Percentiles rank a stretch among this genome's conserved stretches.
Conservation (phyloP, 2,888 invertebrate species). For the Neuroscelio doddi region DNA sequence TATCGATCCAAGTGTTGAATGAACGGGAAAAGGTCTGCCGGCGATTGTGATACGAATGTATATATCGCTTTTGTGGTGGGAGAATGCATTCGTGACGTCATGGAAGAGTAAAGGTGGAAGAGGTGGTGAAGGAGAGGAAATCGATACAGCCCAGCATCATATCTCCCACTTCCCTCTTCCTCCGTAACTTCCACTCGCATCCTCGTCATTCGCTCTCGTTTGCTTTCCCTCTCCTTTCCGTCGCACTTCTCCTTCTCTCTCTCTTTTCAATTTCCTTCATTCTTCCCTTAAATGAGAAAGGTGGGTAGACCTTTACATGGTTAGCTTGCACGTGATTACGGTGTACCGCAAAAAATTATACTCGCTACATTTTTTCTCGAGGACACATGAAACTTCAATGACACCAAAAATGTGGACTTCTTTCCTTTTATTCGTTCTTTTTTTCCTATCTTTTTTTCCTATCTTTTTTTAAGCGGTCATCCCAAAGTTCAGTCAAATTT, state of each 20-base stretch:
- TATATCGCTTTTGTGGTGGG: constrained; percentile 43
- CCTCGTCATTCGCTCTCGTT: constrained; percentile 34
- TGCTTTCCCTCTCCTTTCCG: constrained; percentile 29
- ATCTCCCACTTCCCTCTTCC: constrained; percentile 45
- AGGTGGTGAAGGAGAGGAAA: constrained; percentile 54
- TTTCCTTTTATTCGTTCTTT: too few species aligned
- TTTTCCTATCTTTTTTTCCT: too few species aligned
- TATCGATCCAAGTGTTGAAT: constrained; percentile 47
- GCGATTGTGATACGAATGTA: constrained; percentile 47
- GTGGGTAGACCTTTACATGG: too few species aligned
- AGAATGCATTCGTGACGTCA: constrained; percentile 62
- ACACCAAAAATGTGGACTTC: too few species aligned
- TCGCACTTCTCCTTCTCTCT: constrained; percentile 2
- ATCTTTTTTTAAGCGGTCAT: too few species aligned
- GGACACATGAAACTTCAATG: not conserved
- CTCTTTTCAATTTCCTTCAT: constrained; percentile 4
- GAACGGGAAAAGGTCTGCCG: constrained; percentile 42
- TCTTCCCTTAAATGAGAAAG: constrained; percentile 9
- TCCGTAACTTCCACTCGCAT: constrained; percentile 17
- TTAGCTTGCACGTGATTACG: constrained; percentile 18
- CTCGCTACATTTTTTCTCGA: not conserved
- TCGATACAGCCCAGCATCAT: constrained; percentile 65
- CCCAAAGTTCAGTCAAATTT: too few species aligned
- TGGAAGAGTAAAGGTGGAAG: constrained; percentile 39
- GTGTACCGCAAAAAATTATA: not conserved